Evolutionary conservation across 2,888 invertebrate species (phyloP), one percentile per base, ranked within the genome.

Genomic region (Diogma glabrata): DNA sequence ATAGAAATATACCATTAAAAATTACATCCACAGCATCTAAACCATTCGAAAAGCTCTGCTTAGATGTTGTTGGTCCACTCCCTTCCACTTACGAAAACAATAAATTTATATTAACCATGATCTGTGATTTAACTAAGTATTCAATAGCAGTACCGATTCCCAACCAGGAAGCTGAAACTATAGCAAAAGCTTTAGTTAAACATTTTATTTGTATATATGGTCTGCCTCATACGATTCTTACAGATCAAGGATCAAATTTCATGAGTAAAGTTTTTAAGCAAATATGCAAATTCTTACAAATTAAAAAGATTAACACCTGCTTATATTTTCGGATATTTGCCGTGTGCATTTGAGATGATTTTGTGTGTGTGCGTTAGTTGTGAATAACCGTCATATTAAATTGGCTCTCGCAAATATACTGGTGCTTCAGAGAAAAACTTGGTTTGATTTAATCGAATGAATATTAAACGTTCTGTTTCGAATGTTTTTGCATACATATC

Each of bases 221-320:
- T 20, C 30, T 36, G 8, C 43, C 50, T 28, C 10, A 3, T 12
- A 12, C 3, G n/a, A 28, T 28, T 28, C n/a, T 28, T 12, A 28
- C 28, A 28, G 28, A 28, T 28, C 28, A 28, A 3, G 28, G 28
- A 28, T 28, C 3, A 28, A 28, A 28, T 28, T 28, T 28, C n/a
- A 28, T n/a, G 10, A 28, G 28, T 28, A n/a, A 10, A 28, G 10
- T 28, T 28, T 28, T 28, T n/a, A 28, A 28, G n/a, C 10, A n/a
- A 28, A 28, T 28, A 28, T 28, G 28, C n/a, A 61, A 55, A 43
- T 61, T 5, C n/a, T n/a, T n/a, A n/a, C n/a, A n/a, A n/a, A n/a
- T n/a, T n/a, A n/a, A n/a, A n/a, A n/a, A n/a, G n/a, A n/a, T n/a
- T n/a, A n/a, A n/a, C n/a, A n/a, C n/a, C n/a, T n/a, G n/a, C n/a